A percentile compares a stretch with the other conserved stretches of the same genome.
These are phyloP conservation scores for Acronicta aceris DNA, from an alignment of 2,888 invertebrate species.

Conservation along the genomic window DNA sequence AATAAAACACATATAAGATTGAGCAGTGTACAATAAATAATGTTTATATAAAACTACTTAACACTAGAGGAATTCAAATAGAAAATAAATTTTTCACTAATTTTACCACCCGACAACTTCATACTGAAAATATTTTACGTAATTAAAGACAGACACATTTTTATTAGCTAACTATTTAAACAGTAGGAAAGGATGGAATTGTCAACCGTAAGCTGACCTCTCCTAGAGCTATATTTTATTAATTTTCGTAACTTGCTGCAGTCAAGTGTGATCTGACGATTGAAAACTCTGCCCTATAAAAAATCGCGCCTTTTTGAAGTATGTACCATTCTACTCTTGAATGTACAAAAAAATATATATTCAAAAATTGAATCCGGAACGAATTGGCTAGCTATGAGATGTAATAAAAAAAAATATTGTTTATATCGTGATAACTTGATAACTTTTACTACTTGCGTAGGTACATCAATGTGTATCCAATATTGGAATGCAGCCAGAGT, in stretches of 20 bases:
- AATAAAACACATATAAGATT: constrained; percentile 68
- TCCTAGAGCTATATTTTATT: neutral
- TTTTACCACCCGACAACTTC: constrained; percentile 31
- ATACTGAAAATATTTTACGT: constrained; percentile 28
- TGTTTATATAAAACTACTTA: constrained; percentile 75
- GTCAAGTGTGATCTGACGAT: no score
- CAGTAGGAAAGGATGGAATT: no score
- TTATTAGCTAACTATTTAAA: constrained; percentile 17
- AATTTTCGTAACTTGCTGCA: neutral
- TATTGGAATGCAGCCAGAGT: no score
- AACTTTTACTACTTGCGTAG: no score
- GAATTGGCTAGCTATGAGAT: neutral
- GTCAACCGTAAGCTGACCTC: neutral
- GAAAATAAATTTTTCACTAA: constrained; percentile 49
- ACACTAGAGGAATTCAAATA: constrained; percentile 57
- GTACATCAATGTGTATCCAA: neutral
- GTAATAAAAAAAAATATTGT: neutral
- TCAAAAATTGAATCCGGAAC: constrained; percentile 18
- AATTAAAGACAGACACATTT: constrained; percentile 24
- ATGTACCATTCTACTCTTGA: constrained; percentile 5
- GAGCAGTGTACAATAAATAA: constrained; percentile 78
- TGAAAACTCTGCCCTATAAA: no score
- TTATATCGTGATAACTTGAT: neutral
- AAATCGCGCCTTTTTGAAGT: no score
- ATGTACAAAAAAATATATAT: constrained; percentile 16